Base-by-base conservation (phyloP, 2,888 invertebrate genomes). In the Patella pellucida region DNA sequence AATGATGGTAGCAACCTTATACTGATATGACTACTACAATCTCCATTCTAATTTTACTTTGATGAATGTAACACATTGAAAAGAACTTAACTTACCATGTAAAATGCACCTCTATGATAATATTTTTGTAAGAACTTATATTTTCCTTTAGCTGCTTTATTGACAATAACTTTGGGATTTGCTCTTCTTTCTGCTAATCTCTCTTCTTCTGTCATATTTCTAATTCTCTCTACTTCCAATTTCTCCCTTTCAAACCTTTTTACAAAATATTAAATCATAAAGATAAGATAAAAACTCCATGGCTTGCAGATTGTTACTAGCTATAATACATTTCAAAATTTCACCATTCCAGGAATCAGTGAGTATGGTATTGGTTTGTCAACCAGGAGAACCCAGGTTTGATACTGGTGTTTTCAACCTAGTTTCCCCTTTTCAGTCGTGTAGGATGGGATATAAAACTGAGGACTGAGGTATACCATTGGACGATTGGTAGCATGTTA, bases 101-200 rank as follows among this genome's bases (percentile, higher is more conserved):
- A 99, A 93, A 99, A 99, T 3, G 97, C 99, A 91, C 99, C 99
- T 89, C 99, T 95, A 93, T 99, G 99, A 91, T 97, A 99, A 91
- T 99, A 99, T 90, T 99, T 99, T 92, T 99, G 99, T 84, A 99
- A 92, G 92, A 99, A 99, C 92, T 99, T 99, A 93, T 99, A 99
- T 92, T 99, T 99, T 78, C 99, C 89, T 81, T 91, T 91, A 1
- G 85, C 84, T 41, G 88, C 88, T 75, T 98, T 97, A 92, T 99
- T 99, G 7, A 97, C 97, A 78, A 99, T 93, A 16, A 93, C 89
- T 91, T 97, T 98, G 0, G 99, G 99, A 92, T 99, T 98, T 75
- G 95, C 92, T 73, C 97, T 94, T 76, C 95, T 92, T 89, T 98
- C 98, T 76, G 95, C 94, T 19, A 97, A 93, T 11, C 99, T 93